These are phyloP conservation scores for Orius laevigatus DNA, from an alignment of 1,140 invertebrate genomes.

Conservation along the genomic window DNA sequence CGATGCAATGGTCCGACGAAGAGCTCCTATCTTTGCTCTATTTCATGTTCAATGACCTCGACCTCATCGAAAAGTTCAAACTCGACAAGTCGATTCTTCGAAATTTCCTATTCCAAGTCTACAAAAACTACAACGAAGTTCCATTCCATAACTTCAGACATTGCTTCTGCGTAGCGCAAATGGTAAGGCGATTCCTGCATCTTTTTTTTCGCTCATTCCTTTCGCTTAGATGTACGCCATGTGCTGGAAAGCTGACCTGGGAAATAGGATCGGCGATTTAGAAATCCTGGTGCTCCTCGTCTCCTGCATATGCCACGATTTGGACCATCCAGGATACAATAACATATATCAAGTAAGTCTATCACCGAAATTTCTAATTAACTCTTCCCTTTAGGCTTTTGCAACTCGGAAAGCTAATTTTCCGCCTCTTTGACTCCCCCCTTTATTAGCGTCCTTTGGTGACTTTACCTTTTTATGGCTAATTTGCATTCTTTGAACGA, in stretches of 20 bases:
- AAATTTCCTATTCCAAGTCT: constrained; percentile 60
- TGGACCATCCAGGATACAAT: constrained; percentile 84
- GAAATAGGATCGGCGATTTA: constrained; percentile 48
- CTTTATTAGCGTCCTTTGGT: background rate
- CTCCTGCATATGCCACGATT: constrained; percentile 75
- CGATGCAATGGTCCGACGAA: constrained; percentile 66
- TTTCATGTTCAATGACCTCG: constrained; percentile 70
- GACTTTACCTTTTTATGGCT: background rate
- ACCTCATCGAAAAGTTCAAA: constrained; percentile 56
- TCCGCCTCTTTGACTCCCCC: background rate
- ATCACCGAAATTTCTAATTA: background rate
- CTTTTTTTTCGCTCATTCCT: constrained; percentile 18
- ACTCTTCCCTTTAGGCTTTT: background rate
- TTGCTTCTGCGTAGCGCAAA: constrained; percentile 79
- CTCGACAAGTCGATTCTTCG: constrained; percentile 54
- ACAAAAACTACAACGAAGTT: constrained; percentile 79
- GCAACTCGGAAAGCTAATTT: background rate
- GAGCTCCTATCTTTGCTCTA: constrained; percentile 65
- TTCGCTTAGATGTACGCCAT: constrained; percentile 65
- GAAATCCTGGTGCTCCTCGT: constrained; percentile 65
- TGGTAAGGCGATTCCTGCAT: constrained; percentile 42
- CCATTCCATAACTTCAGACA: constrained; percentile 84
- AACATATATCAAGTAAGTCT: constrained; percentile 59
- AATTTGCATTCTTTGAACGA: background rate
- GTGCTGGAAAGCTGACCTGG: constrained; percentile 52